phyloP scores from a whole-genome alignment of 2,888 invertebrate species.

The Drosophila maculinotata region DNA sequence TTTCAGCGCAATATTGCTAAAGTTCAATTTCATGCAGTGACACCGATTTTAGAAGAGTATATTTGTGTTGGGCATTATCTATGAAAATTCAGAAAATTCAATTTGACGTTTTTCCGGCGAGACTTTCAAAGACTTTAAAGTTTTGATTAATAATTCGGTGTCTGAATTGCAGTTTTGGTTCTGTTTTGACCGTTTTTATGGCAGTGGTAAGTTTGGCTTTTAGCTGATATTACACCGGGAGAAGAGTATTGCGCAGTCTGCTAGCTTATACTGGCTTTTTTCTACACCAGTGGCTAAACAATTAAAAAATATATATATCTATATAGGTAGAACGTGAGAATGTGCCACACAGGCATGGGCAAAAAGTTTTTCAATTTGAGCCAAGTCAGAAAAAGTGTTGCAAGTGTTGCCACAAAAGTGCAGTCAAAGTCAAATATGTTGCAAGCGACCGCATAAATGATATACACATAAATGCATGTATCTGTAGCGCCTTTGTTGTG shows the following conservation, averaged over 20 bases:
- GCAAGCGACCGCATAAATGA: slow-evolving; percentile 52
- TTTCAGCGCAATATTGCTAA: slow-evolving; percentile 35
- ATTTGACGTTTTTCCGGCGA: too few relatives aligned
- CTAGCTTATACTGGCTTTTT: not conserved
- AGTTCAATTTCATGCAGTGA: not conserved
- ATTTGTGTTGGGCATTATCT: not conserved
- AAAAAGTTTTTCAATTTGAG: slow-evolving; percentile 69
- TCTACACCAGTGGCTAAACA: not conserved
- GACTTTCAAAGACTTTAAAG: too few relatives aligned
- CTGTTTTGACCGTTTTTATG: too few relatives aligned
- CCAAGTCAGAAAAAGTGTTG: slow-evolving; percentile 25
- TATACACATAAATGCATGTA: slow-evolving; percentile 49
- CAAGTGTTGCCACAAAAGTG: slow-evolving; percentile 30
- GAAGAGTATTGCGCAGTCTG: not conserved
- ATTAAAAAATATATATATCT: not conserved
- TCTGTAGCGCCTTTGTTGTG: slow-evolving; percentile 30
- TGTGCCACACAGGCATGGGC: not conserved
- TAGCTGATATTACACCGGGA: too few relatives aligned
- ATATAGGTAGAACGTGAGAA: not conserved
- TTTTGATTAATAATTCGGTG: too few relatives aligned
- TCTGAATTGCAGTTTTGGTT: too few relatives aligned
- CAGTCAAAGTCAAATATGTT: slow-evolving; percentile 66
- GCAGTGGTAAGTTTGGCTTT: too few relatives aligned
- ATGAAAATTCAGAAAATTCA: too few relatives aligned
- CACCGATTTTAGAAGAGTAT: not conserved